Base-by-base conservation (phyloP, 2,888 invertebrate genomes). In the Adineta ricciae region DNA sequence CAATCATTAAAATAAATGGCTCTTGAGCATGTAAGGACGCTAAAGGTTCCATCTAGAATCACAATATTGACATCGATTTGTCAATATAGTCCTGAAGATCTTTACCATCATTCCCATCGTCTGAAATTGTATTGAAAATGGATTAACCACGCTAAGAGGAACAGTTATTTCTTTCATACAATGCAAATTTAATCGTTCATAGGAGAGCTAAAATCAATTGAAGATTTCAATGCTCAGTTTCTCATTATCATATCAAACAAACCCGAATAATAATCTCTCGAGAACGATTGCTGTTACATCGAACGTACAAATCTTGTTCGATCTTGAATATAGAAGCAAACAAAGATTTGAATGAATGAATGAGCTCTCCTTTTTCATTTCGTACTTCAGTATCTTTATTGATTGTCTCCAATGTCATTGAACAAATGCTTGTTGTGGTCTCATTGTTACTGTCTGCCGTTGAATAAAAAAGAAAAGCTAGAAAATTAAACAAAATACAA, bases 31-130 rank as follows among this genome's bases (percentile, higher is more conserved):
- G 78, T 41, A 78, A 78, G 36, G 78, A 78, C 24, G n/a, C 24
- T 24, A 78, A n/a, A 11, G 78, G 78, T 78, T 78, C 78, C 78
- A 78, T 78, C 78, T 78, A 38, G 3, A 16, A 16, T 50, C 19
- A 19, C 19, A 50, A 19, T 16, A 3, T 19, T 3, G 19, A 7
- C 14, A 19, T 50, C 9, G 19, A 7, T 50, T 19, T 50, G 19
- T 50, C 14, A 16, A 50, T 7, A 50, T 19, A 50, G 19, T 19
- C n/a, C n/a, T 19, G 9, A 50, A 9, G 50, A 19, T 50, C 8
- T 46, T 64, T 41, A 78, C 78, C 78, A 78, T 78, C 78, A 78
- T 78, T 78, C 78, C 78, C 78, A 78, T 78, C n/a, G 78, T 78
- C 41, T 78, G 78, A 78, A 78, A 78, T 78, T 78, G 78, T 11